Evolutionary conservation across 2,797 vertebrate species (phyloP).

Genomic region (Thripadectes ignobilis): DNA sequence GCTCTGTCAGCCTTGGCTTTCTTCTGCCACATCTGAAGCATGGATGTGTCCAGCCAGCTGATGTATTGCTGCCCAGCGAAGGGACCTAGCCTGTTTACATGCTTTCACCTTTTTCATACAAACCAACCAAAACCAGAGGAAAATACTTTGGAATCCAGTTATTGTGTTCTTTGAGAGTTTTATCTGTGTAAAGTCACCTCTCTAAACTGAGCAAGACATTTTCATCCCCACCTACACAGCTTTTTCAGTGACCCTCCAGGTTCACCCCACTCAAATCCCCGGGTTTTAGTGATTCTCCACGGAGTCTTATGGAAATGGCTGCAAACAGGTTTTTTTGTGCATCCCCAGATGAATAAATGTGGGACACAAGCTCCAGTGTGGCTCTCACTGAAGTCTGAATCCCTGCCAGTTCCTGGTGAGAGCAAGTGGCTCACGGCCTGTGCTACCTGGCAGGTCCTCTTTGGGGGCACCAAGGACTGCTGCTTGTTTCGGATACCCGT

Average conservation of each 20-base stretch:
- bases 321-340: neutral
- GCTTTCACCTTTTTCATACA: neutral
- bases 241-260: neutral
- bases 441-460: conserved; percentile 81
- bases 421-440: conserved; percentile 75
- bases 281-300: neutral
- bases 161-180: neutral
- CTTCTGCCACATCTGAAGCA: neutral
- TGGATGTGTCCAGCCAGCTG: neutral
- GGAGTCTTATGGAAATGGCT: rapidly evolving
- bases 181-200: neutral
- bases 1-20: neutral
- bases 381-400: conserved; percentile 76
- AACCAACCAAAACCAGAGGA: neutral
- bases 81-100: neutral
- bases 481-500: conserved; percentile 80
- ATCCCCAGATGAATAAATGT: conserved; percentile 82
- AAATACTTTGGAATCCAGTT: neutral
- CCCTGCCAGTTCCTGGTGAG: conserved; percentile 70
- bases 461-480: conserved; percentile 75
- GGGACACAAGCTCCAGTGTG: conserved; percentile 83
- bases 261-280: neutral
- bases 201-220: neutral
- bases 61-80: neutral
- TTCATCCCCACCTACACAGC: neutral